phyloP scores from a whole-genome alignment of 2,113 vertebrate species.

The Lycaon pictus region DNA sequence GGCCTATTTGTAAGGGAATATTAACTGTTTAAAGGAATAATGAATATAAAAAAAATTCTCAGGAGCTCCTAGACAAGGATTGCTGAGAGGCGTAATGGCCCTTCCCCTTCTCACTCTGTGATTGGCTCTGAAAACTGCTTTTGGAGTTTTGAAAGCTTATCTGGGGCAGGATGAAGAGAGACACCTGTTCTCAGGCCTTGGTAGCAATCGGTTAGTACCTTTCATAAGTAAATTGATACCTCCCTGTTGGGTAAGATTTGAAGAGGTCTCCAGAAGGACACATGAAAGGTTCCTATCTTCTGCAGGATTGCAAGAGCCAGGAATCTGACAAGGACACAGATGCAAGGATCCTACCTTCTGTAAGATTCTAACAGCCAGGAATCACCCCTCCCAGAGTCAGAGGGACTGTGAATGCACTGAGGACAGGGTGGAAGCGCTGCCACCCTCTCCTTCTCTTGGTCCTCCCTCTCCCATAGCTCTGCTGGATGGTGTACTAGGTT shows the following conservation, averaged over 20 bases:
- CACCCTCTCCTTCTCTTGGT: rapidly evolving
- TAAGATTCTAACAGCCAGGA: neutral
- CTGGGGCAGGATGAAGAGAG: neutral
- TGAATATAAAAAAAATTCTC: neutral
- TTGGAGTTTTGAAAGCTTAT: neutral
- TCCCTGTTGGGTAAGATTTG: neutral
- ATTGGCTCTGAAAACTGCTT: slow-evolving; percentile 2
- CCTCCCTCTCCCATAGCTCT: neutral
- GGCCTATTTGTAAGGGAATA: neutral
- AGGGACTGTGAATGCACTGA: neutral
- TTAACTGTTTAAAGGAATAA: neutral
- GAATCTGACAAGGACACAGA: neutral
- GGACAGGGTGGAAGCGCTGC: neutral
- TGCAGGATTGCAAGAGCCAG: neutral
- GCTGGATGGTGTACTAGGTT: neutral
- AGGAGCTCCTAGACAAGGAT: neutral
- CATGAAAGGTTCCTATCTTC: neutral
- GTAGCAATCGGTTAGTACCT: neutral
- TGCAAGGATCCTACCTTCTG: neutral
- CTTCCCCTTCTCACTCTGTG: neutral
- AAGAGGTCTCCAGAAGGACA: neutral
- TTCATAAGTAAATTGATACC: neutral
- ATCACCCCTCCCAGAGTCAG: neutral
- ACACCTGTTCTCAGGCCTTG: neutral
- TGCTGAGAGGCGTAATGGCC: neutral